A percentile compares a stretch with the other conserved stretches of the same genome.
These are phyloP conservation scores for Sciurus vulgaris DNA, from an alignment of 2,797 vertebrate genomes.

Conservation along the genomic window DNA sequence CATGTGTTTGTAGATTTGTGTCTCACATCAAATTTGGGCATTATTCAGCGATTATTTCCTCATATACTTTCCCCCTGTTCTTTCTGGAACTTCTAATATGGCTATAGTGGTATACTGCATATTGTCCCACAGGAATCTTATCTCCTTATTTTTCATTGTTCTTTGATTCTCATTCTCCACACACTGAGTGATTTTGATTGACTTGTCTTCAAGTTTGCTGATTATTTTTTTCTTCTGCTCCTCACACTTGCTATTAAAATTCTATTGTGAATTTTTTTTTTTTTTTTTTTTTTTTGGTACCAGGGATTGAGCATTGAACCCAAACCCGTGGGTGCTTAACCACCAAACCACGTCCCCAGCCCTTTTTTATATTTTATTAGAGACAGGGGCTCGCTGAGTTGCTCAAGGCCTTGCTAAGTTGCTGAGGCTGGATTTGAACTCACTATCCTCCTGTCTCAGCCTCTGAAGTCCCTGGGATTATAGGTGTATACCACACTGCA, in stretches of 20 bases:
- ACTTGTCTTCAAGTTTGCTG: neutral
- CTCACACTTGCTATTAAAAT: neutral
- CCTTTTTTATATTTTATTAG: too few species aligned
- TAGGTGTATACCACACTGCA: too few species aligned
- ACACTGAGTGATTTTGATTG: neutral
- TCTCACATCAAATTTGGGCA: too few species aligned
- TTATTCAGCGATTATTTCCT: neutral
- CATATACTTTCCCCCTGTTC: neutral
- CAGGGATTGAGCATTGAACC: too few species aligned
- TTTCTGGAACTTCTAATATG: neutral
- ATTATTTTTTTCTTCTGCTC: neutral
- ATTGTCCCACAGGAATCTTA: neutral
- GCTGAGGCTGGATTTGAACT: too few species aligned
- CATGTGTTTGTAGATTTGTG: neutral
- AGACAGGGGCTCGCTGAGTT: too few species aligned
- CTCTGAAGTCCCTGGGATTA: too few species aligned
- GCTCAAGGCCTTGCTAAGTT: too few species aligned
- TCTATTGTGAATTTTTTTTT: neutral
- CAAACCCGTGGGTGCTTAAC: too few species aligned
- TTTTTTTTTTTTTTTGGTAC: too few species aligned
- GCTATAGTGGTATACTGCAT: neutral
- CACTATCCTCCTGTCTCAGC: too few species aligned
- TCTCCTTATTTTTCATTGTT: neutral
- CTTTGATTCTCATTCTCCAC: neutral
- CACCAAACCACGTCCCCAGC: too few species aligned